Evolutionary conservation across 2,797 vertebrate species (phyloP), one percentile per base, ranked within the genome.

Genomic region (Eulemur coronatus): DNA sequence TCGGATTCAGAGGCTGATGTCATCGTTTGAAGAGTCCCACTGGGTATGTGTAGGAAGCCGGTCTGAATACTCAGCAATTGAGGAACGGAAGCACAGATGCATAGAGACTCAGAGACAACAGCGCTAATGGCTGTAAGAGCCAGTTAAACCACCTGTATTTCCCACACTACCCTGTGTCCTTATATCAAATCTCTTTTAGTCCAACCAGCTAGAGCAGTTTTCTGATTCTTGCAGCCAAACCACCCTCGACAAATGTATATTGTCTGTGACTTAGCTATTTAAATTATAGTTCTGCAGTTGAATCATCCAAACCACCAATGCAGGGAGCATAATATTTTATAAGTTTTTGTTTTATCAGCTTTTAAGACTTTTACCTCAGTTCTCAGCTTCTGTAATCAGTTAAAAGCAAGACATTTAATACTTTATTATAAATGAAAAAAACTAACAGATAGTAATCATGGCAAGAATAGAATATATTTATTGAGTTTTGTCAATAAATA

Each of bases 381-480:
- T 88, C 48, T 78, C 50, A 38, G 30, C 50, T 76, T 91, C 38
- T 79, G 6, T 28, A 89, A 86, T 17, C 33, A 61, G 28, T n/a
- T 12, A 8, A 79, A 86, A 70, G 10, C 12, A 93, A 87, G 89
- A 50, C n/a, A 80, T 30, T 70, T 63, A 63, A 38, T 72, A 86
- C 8, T 41, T 94, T 48, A 59, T 59, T 57, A 75, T 72, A 94
- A 81, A 28, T 78, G 73, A 89, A 72, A 89, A 70, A 91, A 55
- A 63, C 20, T 65, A 70, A 52, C 3, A 65, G 63, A 46, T 10
- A 70, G n/a, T 48, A n/a, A 48, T 26, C 50, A 46, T 33, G 57
- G 33, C 11, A 22, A 61, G 78, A 79, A 33, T n/a, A 85, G 41
- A 92, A 59, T 33, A 61, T 14, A 46, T 33, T 55, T 61, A 26